Evolutionary conservation across 2,797 vertebrate species (phyloP).

Genomic region (Tangara arthus): DNA sequence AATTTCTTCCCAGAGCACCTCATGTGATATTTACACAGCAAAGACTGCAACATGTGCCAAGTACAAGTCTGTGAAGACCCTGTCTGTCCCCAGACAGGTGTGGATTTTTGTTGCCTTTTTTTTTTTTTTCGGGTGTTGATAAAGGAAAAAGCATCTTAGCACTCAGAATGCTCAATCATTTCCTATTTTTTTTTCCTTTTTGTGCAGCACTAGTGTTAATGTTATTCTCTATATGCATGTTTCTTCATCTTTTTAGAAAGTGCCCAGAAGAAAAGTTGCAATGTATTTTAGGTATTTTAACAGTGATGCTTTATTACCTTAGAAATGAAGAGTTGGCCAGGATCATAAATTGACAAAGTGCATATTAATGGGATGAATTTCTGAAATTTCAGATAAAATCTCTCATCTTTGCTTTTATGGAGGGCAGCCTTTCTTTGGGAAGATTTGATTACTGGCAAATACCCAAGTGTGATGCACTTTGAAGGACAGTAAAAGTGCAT

Average conservation of each 20-base stretch:
- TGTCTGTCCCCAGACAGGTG: not conserved
- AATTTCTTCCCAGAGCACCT: not conserved
- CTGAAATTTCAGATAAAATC: slow-evolving; percentile 10
- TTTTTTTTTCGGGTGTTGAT: not conserved
- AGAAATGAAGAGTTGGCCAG: not conserved
- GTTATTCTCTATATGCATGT: not conserved
- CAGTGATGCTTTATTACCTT: not conserved
- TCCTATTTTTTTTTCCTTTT: not conserved
- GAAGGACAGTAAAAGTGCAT: not conserved
- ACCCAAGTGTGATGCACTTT: not conserved
- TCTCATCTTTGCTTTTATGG: not conserved
- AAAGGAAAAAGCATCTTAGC: not conserved
- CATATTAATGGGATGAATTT: not conserved
- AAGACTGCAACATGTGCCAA: not conserved
- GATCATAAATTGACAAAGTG: not conserved
- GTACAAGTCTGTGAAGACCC: not conserved
- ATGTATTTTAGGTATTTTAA: not conserved
- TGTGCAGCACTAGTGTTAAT: not conserved
- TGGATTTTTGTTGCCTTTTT: not conserved
- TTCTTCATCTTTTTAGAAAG: not conserved
- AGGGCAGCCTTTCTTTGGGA: slow-evolving; percentile 23
- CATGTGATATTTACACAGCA: not conserved
- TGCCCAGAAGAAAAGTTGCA: not conserved
- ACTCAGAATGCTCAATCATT: not conserved
- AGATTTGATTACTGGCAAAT: not conserved